Evolutionary conservation across 2,797 vertebrate genomes (phyloP), one percentile per base, ranked within the genome.

Genomic region (Sebastes dallii): DNA sequence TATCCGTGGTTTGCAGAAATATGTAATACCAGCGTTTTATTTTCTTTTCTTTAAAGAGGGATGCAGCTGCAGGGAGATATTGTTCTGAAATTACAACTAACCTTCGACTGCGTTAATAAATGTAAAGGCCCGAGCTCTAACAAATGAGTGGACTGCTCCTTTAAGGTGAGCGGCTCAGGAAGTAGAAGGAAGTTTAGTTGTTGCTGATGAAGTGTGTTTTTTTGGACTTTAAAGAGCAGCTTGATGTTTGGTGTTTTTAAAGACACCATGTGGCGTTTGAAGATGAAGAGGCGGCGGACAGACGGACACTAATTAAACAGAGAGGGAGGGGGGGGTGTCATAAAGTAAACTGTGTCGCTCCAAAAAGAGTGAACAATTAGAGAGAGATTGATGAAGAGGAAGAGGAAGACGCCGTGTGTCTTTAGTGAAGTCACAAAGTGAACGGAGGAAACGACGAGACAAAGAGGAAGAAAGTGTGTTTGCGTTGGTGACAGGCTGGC

Each of bases 241-340:
- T 82, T 84, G 86, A 81, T 78, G 77, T 83, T 77, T 65, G 66
- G 61, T 72, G 70, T 75, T 25, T 76, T 77, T 73, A 73, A 78
- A 89, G 78, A 66, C 66, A n/a, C 61, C 86, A 86, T 89, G 88
- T 89, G 89, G 69, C 50, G 87, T 88, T 81, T 87, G 87, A 90
- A 89, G 89, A 89, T 91, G 85, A 89, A 84, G 78, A 74, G 64
- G 30, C 69, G 14, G 56, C 12, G 36, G 87, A 86, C 89, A 89
- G 89, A 89, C 52, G 78, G 88, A 71, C 65, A 5, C 70, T 87
- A 61, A 88, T 89, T 88, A 85, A 69, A 78, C 36, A 46, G 76
- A 27, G 54, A 3, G 5, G 0, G 1, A 11, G 32, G 32, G 32
- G 13, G 66, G 14, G 7, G 18, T 14, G 66, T 13, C 18, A 30